Conservation (phyloP, 2,888 invertebrate species). For the Nemotelus nigrinus region DNA sequence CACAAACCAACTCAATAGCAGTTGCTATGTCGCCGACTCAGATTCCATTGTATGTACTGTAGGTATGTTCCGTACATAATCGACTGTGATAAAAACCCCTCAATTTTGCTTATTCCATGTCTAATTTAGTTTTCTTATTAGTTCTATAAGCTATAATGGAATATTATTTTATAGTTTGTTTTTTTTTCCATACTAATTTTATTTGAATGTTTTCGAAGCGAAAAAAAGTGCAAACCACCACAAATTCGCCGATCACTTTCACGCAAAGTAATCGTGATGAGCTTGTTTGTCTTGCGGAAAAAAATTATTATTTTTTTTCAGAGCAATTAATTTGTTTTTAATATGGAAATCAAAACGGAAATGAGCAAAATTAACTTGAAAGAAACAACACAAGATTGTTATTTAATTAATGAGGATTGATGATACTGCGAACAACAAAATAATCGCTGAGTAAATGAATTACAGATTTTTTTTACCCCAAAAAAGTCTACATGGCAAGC, state of each 20-base stretch:
- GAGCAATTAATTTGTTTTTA: no score
- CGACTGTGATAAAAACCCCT: constrained; percentile 49
- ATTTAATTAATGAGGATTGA: constrained; percentile 30
- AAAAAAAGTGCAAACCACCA: background rate
- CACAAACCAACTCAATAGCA: background rate
- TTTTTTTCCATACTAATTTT: background rate
- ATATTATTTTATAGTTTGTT: background rate
- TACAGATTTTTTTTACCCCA: no score
- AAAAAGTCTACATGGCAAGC: no score
- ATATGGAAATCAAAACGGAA: no score
- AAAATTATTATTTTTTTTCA: no score
- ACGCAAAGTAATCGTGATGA: constrained; percentile 36
- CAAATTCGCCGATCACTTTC: constrained; percentile 32
- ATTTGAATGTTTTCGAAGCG: background rate
- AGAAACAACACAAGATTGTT: background rate
- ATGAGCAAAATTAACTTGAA: no score
- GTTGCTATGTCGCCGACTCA: constrained; percentile 1
- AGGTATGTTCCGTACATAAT: constrained; percentile 40
- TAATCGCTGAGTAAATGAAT: no score
- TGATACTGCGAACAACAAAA: background rate
- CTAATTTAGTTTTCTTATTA: constrained; percentile 11
- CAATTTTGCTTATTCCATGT: constrained; percentile 29
- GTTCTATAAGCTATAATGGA: background rate
- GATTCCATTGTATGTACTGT: constrained; percentile 37
- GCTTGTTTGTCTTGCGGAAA: background rate